These are phyloP conservation scores for Paratilapia polleni DNA, from an alignment of 2,113 vertebrate genomes.

Conservation along the genomic window DNA sequence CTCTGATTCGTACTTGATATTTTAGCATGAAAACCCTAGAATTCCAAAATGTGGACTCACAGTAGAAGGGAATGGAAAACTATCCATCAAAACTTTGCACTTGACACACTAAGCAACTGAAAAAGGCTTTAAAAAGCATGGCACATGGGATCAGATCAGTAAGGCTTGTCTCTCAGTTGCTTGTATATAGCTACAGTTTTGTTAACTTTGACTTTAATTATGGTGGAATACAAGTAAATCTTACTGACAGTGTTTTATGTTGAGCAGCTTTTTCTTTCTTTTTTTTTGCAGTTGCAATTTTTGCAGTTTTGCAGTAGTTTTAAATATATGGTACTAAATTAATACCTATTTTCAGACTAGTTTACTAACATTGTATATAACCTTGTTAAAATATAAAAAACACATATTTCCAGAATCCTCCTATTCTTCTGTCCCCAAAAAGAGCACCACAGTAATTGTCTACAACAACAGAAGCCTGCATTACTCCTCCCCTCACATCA, in stretches of 20 bases:
- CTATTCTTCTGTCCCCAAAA: neutral
- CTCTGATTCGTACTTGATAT: neutral
- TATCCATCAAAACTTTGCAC: neutral
- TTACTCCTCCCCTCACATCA: conserved; percentile 47
- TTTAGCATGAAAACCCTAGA: neutral
- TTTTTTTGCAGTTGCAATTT: too few species aligned
- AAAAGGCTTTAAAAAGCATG: neutral
- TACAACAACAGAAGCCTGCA: conserved; percentile 30
- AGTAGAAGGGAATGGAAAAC: neutral
- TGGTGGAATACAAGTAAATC: neutral
- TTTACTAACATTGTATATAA: neutral
- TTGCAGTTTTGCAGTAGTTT: too few species aligned
- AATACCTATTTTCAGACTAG: neutral
- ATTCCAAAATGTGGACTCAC: neutral
- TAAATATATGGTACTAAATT: neutral
- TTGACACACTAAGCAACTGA: neutral
- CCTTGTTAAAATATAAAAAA: neutral
- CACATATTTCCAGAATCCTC: conserved; percentile 2
- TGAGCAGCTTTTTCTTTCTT: neutral
- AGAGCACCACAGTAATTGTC: conserved; percentile 43
- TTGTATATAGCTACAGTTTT: neutral
- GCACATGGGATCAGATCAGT: neutral
- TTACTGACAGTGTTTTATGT: neutral
- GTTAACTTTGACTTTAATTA: neutral
- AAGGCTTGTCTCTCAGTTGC: neutral